phyloP scores from a whole-genome alignment of 2,888 invertebrate species.

The Lepas anatifera region DNA sequence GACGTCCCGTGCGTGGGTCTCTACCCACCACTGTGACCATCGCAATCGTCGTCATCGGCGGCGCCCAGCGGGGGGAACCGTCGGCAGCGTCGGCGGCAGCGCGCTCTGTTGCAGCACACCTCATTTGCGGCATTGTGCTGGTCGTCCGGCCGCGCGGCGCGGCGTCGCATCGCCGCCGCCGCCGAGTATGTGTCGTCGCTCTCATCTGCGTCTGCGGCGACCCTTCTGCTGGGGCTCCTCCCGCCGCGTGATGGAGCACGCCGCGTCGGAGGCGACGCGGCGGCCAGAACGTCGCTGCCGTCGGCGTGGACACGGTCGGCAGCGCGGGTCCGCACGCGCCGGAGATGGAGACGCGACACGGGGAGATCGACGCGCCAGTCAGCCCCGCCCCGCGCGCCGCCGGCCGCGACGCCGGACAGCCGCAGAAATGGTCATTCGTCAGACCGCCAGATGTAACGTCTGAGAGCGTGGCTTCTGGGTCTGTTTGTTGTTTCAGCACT shows the following conservation, averaged over 20 bases:
- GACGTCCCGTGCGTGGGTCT: no score
- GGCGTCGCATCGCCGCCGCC: not conserved
- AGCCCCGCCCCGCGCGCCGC: no score
- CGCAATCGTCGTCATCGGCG: no score
- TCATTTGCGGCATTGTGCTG: not conserved
- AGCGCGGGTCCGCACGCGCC: not conserved
- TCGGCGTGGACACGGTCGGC: not conserved
- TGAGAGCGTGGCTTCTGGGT: no score
- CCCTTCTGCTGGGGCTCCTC: not conserved
- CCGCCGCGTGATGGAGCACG: slow-evolving; percentile 7
- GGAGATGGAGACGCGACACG: not conserved
- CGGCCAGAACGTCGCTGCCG: not conserved
- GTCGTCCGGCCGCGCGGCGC: not conserved
- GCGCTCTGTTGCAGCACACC: not conserved
- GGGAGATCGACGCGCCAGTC: not conserved
- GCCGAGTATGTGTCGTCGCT: not conserved
- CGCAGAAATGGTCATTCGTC: no score
- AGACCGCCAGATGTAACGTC: no score
- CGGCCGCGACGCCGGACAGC: no score
- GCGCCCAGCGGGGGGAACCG: not conserved
- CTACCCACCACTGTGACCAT: no score
- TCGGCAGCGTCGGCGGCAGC: not conserved
- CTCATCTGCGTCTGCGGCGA: not conserved
- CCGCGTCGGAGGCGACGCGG: not conserved
- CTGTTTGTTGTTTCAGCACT: no score